Evolutionary conservation across 2,113 vertebrate genomes (phyloP), one percentile per base, ranked within the genome.

Genomic region (Neotragus moschatus): DNA sequence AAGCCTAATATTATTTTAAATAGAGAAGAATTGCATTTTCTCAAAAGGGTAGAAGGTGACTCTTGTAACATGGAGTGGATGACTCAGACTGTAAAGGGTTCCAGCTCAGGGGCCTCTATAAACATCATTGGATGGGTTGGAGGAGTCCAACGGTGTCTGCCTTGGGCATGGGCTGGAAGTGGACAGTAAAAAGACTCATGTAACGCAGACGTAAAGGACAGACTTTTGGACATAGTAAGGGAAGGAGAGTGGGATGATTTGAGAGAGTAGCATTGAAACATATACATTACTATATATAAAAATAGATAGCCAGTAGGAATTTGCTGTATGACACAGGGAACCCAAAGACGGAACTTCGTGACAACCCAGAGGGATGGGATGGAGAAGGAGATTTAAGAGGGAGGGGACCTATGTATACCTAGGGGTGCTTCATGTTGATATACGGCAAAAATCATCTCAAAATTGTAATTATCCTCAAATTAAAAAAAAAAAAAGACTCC

Each of bases 1-100:
- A 97, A 45, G 16, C 16, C 45, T 33, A 88, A 5, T 49, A 82
- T 39, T 94, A 56, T 56, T 92, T 96, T 93, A 93, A 94, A 82
- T 13, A 88, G n/a, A 70, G 17, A 90, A 91, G 43, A 94, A 87
- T 5, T 70, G 6, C 17, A 66, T 45, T 25, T 45, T 80, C 12
- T 89, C 75, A 25, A 53, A 93, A 88, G 55, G 39, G 7, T 66
- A 13, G 6, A 23, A 26, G 43, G 79, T 25, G 26, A 53, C 75
- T 93, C 45, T 66, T 58, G 25, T 19, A n/a, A 17, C 61, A 13
- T 3, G 10, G 17, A 53, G 10, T 39, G 7, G 7, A 39, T 30
- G 1, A 2, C 23, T 19, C 6, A 17, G 0, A 8, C 14, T 43
- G 9, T 7, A 6, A 23, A 53, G 53, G 1, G 5, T 12, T 60